These are phyloP conservation scores for Tetragnatha versicolor DNA, from an alignment of 1,140 invertebrate genomes.

Conservation along the genomic window DNA sequence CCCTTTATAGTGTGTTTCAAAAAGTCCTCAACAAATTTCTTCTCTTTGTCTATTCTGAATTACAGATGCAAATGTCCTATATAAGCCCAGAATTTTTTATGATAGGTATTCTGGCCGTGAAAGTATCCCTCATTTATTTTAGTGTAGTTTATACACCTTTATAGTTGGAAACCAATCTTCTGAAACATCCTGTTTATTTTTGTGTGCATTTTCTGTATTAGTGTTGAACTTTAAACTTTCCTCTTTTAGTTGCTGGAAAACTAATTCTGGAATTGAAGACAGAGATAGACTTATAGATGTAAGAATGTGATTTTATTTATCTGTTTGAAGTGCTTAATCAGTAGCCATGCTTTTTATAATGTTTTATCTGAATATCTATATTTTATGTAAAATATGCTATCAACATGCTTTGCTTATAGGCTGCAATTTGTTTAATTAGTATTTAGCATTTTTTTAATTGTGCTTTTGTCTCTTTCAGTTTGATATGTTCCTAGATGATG, in stretches of 20 bases:
- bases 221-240: not conserved
- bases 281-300: slow-evolving; percentile 38
- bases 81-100: too few relatives aligned
- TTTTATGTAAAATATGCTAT: not conserved
- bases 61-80: too few relatives aligned
- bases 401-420: not conserved
- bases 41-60: too few relatives aligned
- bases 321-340: not conserved
- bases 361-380: not conserved
- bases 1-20: too few relatives aligned
- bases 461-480: slow-evolving; percentile 25
- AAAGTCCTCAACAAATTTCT: too few relatives aligned
- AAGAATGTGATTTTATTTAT: not conserved
- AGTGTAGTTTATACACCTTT: too few relatives aligned
- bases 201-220: not conserved
- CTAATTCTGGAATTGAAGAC: slow-evolving; percentile 31
- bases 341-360: not conserved
- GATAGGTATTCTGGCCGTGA: too few relatives aligned
- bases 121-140: too few relatives aligned
- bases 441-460: not conserved
- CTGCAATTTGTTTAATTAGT: not conserved
- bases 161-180: too few relatives aligned
- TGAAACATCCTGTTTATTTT: too few relatives aligned
- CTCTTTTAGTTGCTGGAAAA: slow-evolving; percentile 26
- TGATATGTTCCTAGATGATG: slow-evolving; percentile 43